Conservation (phyloP, 2,888 invertebrate genomes). For the Sturmia bella region DNA sequence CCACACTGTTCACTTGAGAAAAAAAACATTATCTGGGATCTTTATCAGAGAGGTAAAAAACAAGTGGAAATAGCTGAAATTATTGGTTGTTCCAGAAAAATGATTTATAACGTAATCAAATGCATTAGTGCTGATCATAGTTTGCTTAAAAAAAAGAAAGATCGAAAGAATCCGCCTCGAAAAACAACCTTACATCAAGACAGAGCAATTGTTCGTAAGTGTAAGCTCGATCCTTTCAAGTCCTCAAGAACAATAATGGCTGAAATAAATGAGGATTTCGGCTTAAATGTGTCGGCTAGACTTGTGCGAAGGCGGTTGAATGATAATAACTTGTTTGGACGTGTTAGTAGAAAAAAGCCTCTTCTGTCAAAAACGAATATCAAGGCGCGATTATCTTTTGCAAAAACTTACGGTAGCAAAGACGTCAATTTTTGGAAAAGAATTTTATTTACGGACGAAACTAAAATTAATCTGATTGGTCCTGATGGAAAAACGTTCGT, state of each 20-base stretch:
- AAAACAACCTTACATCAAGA: too few species aligned
- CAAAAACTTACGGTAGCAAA: not conserved
- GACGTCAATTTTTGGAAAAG: not conserved
- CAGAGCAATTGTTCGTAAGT: too few species aligned
- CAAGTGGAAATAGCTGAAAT: not conserved
- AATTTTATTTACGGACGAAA: not conserved
- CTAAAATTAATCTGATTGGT: not conserved
- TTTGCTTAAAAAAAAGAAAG: not conserved
- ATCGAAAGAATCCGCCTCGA: not conserved
- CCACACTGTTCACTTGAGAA: not conserved
- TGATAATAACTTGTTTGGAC: not conserved
- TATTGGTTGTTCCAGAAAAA: not conserved
- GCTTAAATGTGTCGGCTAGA: too few species aligned
- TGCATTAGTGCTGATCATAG: not conserved
- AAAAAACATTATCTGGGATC: not conserved
- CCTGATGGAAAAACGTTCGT: not conserved
- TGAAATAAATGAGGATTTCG: not conserved
- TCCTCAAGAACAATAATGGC: too few species aligned
- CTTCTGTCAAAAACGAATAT: not conserved
- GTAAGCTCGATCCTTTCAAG: too few species aligned
- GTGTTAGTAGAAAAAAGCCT: not conserved
- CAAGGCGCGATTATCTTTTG: not conserved
- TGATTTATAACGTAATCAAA: not conserved
- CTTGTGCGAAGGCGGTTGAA: not conserved
- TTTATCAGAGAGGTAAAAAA: not conserved